Percentiles rank a stretch among this genome's conserved stretches.
Conservation (phyloP, 2,113 vertebrate species). For the Aplodontia rufa region DNA sequence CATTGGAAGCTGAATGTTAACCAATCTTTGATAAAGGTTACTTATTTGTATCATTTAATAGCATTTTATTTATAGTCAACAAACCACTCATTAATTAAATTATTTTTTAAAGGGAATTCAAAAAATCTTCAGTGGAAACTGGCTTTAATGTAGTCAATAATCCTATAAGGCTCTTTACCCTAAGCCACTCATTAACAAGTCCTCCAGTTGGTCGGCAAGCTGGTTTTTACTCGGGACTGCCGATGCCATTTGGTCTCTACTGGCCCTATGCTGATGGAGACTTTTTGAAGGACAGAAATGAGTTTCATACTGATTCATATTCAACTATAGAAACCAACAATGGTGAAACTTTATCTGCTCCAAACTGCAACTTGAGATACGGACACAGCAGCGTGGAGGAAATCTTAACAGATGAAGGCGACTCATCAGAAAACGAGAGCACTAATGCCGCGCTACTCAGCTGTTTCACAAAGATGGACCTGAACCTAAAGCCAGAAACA, state of each 20-base stretch:
- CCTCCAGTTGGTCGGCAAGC: neutral
- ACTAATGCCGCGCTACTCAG: conserved; percentile 45
- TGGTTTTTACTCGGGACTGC: neutral
- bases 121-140: conserved; percentile 46
- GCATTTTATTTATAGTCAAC: conserved; percentile 37
- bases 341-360: conserved; percentile 12
- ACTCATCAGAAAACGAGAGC: conserved; percentile 70
- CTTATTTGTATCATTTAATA: conserved; percentile 7
- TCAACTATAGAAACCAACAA: conserved; percentile 18
- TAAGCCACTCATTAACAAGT: neutral
- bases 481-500: conserved; percentile 74
- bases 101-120: conserved; percentile 65
- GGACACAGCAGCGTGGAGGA: conserved; percentile 40
- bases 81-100: conserved; percentile 53
- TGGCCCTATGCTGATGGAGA: conserved; percentile 50
- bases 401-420: conserved; percentile 67
- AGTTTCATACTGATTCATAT: neutral
- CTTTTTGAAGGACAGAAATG: conserved; percentile 45
- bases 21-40: conserved; percentile 12
- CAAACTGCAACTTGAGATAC: conserved; percentile 42
- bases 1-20: neutral
- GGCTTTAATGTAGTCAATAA: neutral
- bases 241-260: neutral
- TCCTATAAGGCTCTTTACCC: conserved; percentile 19
- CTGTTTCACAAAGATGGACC: conserved; percentile 69